Conservation (phyloP, 2,113 vertebrate species). For the Semnopithecus entellus region DNA sequence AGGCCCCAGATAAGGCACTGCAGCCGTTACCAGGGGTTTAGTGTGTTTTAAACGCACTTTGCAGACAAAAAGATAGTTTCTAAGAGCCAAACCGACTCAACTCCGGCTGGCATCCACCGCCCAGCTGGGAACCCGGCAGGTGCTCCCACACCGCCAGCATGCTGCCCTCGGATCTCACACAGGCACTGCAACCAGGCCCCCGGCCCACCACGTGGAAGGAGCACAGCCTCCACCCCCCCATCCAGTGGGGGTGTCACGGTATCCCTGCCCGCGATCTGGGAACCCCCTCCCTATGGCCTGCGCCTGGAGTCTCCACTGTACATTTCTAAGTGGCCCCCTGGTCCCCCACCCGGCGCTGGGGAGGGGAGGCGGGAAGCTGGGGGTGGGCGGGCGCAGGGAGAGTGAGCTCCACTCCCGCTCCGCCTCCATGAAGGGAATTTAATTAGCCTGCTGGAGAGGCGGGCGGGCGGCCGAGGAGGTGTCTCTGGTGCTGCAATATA, state of each 20-base stretch:
- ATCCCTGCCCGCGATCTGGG: neutral
- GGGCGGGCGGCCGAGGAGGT: slow-evolving; percentile 70
- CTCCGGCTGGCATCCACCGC: neutral
- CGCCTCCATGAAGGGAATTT: slow-evolving; percentile 69
- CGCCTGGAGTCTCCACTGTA: neutral
- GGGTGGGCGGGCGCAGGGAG: neutral
- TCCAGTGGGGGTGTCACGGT: neutral
- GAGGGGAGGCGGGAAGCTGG: neutral
- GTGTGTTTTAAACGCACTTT: neutral
- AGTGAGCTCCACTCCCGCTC: slow-evolving; percentile 34
- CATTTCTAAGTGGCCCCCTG: neutral
- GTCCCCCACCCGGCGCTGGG: neutral
- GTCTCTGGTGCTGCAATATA: slow-evolving; percentile 75
- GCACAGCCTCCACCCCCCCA: too few species aligned
- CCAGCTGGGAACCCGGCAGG: slow-evolving; percentile 19
- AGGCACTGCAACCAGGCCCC: neutral
- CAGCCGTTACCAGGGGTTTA: slow-evolving; percentile 24
- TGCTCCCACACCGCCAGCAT: neutral
- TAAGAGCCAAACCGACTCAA: neutral
- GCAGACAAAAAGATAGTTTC: slow-evolving; percentile 65
- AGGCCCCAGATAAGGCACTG: slow-evolving; percentile 5
- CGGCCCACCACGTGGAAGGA: neutral
- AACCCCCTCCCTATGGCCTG: neutral
- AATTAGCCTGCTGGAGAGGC: slow-evolving; percentile 73
- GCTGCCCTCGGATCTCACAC: too few species aligned